Conservation (phyloP, 2,797 vertebrate genomes). For the Diplodus sargus region DNA sequence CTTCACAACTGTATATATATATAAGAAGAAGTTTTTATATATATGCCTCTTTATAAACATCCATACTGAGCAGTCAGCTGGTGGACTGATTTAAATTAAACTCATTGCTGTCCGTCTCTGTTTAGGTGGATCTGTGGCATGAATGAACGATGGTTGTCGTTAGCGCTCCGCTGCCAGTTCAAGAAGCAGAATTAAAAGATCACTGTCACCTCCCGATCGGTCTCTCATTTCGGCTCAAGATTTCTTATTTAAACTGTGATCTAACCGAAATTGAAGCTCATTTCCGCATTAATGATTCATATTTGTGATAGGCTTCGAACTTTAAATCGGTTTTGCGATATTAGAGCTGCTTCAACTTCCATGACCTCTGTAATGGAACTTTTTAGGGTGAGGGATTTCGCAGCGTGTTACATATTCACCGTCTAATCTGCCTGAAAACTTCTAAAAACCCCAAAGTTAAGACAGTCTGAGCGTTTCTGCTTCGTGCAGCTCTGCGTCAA, state of each 20-base stretch:
- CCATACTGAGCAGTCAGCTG: no score
- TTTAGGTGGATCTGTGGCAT: neutral
- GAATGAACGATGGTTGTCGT: neutral
- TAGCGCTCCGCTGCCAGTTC: neutral
- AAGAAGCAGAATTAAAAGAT: slow-evolving; percentile 1
- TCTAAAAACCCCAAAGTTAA: slow-evolving; percentile 1
- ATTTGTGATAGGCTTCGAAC: slow-evolving; percentile 20
- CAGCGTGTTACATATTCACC: neutral
- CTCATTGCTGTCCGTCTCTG: neutral
- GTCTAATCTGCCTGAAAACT: slow-evolving; percentile 3
- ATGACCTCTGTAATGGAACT: slow-evolving; percentile 17
- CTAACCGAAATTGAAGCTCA: slow-evolving; percentile 8
- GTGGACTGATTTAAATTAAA: no score
- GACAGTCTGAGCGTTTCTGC: neutral
- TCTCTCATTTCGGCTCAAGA: neutral
- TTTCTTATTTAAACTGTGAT: slow-evolving; percentile 32
- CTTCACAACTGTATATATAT: no score
- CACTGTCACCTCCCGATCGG: neutral
- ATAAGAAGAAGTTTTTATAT: no score
- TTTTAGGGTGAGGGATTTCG: slow-evolving; percentile 30
- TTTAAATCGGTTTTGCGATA: slow-evolving; percentile 16
- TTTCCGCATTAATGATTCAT: slow-evolving; percentile 42
- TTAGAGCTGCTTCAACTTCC: slow-evolving; percentile 15
- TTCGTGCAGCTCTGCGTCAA: neutral
- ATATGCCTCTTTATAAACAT: no score